A percentile compares a stretch with the other conserved stretches of the same genome.
Evolutionary conservation across 2,797 vertebrate species (phyloP).

Genomic region (Erpetoichthys calabaricus): DNA sequence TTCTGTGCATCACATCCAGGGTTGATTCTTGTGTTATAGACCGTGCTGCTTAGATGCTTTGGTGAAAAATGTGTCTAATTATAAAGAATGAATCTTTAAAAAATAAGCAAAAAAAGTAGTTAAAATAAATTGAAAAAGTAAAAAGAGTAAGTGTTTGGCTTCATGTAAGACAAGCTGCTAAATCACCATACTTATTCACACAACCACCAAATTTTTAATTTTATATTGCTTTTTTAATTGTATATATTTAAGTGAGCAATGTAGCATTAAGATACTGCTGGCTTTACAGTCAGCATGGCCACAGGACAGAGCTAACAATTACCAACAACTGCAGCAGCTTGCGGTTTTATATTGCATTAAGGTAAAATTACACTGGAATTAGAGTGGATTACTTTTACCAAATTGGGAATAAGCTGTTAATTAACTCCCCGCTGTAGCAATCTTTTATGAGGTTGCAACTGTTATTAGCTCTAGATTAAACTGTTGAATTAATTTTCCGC

Average conservation of each 20-base stretch:
- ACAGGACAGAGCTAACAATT: conserved; percentile 59
- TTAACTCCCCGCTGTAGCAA: conserved; percentile 70
- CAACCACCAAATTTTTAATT: conserved; percentile 14
- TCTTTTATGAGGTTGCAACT: conserved; percentile 61
- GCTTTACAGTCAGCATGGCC: conserved; percentile 43
- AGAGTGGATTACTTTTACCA: conserved; percentile 72
- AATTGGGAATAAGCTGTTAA: conserved; percentile 73
- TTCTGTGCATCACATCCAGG: no score
- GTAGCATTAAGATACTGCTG: conserved; percentile 41
- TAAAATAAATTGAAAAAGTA: no score
- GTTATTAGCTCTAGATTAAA: conserved; percentile 71
- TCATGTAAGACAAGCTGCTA: background rate
- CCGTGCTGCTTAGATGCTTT: no score
- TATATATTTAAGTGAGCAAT: conserved; percentile 32
- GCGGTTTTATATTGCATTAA: conserved; percentile 66
- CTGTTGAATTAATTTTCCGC: conserved; percentile 71
- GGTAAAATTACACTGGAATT: conserved; percentile 70
- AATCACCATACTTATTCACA: background rate
- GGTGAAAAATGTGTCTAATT: no score
- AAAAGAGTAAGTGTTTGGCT: background rate
- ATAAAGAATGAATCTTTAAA: no score
- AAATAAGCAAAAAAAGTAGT: no score
- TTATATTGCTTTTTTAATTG: conserved; percentile 36
- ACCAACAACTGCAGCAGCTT: conserved; percentile 52
- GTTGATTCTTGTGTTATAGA: no score